phyloP scores from a whole-genome alignment of 2,888 invertebrate genomes.

The Caenorhabditis uteleia region DNA sequence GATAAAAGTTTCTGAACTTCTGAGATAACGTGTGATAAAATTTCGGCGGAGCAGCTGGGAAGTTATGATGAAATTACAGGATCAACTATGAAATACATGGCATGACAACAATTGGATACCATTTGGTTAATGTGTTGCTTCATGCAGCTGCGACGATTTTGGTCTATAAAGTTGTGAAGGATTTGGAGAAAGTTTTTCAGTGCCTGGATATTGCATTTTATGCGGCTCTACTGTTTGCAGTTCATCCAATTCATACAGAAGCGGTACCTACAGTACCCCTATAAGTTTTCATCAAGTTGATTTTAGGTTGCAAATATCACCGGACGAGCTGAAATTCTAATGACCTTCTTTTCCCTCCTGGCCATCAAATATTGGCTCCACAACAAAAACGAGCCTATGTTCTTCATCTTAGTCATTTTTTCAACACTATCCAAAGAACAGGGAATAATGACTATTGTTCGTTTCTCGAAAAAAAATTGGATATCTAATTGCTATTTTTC shows the following conservation, averaged over 20 bases:
- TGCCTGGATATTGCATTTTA: constrained; percentile 67
- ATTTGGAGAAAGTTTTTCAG: constrained; percentile 16
- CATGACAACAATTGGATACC: constrained; percentile 74
- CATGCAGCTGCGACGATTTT: constrained; percentile 76
- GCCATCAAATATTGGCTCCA: constrained; percentile 74
- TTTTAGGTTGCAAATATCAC: constrained; percentile 84
- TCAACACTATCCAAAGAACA: constrained; percentile 84
- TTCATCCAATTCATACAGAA: constrained; percentile 92
- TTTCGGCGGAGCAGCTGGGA: too few species aligned
- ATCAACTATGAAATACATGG: constrained; percentile 75
- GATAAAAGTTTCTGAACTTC: too few species aligned
- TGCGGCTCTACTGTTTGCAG: constrained; percentile 81
- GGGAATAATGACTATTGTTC: constrained; percentile 86
- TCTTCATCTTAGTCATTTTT: constrained; percentile 8
- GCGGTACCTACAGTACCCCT: constrained; percentile 74
- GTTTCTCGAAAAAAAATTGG: constrained; percentile 56
- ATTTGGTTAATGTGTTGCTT: constrained; percentile 80
- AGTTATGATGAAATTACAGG: constrained; percentile 65
- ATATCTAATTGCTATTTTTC: constrained; percentile 2
- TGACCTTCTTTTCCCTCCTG: constrained; percentile 80
- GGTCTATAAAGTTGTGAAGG: constrained; percentile 34
- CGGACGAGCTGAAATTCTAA: constrained; percentile 88
- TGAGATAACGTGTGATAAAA: too few species aligned
- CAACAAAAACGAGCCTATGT: too few species aligned
- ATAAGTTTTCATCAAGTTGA: neutral